These are phyloP conservation scores for Metopolophium dirhodum DNA, from an alignment of 1,140 invertebrate genomes.

Conservation along the genomic window DNA sequence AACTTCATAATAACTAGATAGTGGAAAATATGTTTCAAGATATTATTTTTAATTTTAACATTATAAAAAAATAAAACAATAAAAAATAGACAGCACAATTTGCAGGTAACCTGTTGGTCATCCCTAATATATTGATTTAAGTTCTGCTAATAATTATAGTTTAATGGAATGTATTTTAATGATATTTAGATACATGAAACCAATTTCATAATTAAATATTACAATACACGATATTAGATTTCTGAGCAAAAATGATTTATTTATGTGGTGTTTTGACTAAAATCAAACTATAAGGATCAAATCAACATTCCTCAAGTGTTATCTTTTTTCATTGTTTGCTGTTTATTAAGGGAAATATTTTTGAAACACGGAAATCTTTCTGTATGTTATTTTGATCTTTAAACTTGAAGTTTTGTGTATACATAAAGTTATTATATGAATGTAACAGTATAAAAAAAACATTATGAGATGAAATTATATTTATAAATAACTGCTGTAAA, in stretches of 20 bases:
- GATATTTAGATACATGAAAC: too few species aligned
- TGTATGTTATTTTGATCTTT: background rate
- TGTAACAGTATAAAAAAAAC: too few species aligned
- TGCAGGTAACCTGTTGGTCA: background rate
- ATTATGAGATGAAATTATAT: too few species aligned
- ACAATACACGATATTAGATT: background rate
- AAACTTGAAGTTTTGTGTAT: background rate
- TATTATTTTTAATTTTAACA: background rate
- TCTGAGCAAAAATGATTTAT: background rate
- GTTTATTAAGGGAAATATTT: background rate
- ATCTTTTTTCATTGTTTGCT: background rate
- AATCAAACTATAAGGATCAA: background rate
- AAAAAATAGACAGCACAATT: background rate
- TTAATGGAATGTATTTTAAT: background rate
- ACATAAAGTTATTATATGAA: background rate
- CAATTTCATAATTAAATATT: too few species aligned
- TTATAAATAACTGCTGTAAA: too few species aligned
- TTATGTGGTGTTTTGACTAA: background rate
- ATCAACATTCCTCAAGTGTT: background rate
- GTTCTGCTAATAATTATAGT: background rate
- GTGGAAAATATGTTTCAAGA: background rate
- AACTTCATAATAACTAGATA: background rate
- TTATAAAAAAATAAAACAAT: background rate
- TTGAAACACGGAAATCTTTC: background rate
- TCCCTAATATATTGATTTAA: background rate